Base-by-base conservation (phyloP, 2,888 invertebrate genomes). In the Aspidiotus rigidus region DNA sequence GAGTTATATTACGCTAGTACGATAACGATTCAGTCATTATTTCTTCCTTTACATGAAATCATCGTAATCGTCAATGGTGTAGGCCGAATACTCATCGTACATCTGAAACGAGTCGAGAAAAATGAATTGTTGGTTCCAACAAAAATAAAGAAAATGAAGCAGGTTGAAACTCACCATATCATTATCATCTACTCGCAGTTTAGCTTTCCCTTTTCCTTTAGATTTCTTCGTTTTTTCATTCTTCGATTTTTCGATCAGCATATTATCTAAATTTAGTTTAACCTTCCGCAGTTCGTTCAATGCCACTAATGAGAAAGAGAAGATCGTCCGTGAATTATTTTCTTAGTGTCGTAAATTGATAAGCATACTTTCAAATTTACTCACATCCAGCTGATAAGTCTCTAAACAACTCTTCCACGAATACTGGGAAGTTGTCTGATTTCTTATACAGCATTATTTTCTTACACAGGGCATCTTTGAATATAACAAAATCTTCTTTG, bases 231-330 rank as follows among this genome's bases (percentile, higher is more conserved):
- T 87, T 77, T 92, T 93, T 77, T 92, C 93, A 71, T 88, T 81
- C 81, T 93, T 93, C 74, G 87, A 84, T 78, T 94, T 94, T 79
- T 95, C 94, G 76, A 89, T 85, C 77, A 87, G 88, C 74, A 95
- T 80, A 79, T 87, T 90, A 79, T 92, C 93, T 73, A 94, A 81
- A 70, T 86, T 84, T 75, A 87, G 83, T 79, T 91, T 92, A 76
- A 94, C 84, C 83, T 89, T 91, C 77, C 89, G 93, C 74, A 94
- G 84, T 77, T 91, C 88, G 66, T 83, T 82, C 17, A 89, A 85
- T 72, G 84, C 81, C 81, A 93, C 92, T 93, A 80, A 64, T 7
- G 3, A 49, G 16, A 56, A 67, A 62, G 15, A 54, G 7, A 49
- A 57, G n/a, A 57, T 13, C 13, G 16, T n/a, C 10, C 3, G 5